phyloP scores from a whole-genome alignment of 1,140 invertebrate species.

The Ceratina japonica region DNA sequence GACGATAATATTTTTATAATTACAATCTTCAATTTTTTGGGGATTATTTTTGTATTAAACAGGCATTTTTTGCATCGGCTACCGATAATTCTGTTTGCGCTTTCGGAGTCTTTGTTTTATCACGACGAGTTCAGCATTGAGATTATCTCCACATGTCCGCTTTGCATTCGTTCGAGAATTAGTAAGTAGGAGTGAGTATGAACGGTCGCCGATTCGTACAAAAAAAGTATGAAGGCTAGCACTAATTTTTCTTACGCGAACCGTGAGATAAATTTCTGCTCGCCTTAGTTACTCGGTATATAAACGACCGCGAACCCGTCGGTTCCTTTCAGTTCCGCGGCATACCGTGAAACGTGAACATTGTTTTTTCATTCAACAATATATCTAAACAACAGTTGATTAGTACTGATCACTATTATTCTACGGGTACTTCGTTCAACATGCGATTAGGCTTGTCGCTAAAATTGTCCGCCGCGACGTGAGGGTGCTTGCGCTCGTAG shows the following conservation, averaged over 20 bases:
- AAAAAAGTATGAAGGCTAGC: conserved; percentile 61
- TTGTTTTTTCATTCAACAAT: not conserved
- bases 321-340: conserved; percentile 47
- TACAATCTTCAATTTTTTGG: not conserved
- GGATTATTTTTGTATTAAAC: not conserved
- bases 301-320: conserved; percentile 30
- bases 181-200: too few species aligned
- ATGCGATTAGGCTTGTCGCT: too few species aligned
- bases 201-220: conserved; percentile 5
- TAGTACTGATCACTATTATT: too few species aligned
- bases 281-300: conserved; percentile 41
- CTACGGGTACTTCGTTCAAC: too few species aligned
- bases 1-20: too few species aligned
- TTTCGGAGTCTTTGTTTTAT: not conserved
- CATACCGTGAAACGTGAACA: conserved; percentile 17
- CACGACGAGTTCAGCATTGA: not conserved
- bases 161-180: not conserved
- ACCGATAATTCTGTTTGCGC: conserved; percentile 28
- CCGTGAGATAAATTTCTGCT: conserved; percentile 27
- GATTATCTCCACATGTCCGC: not conserved
- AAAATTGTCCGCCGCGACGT: too few species aligned
- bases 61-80: not conserved
- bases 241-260: conserved; percentile 48
- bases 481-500: too few species aligned
- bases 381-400: not conserved